Conservation (phyloP, 2,797 vertebrate genomes). For the Hippopotamyrus pictus region DNA sequence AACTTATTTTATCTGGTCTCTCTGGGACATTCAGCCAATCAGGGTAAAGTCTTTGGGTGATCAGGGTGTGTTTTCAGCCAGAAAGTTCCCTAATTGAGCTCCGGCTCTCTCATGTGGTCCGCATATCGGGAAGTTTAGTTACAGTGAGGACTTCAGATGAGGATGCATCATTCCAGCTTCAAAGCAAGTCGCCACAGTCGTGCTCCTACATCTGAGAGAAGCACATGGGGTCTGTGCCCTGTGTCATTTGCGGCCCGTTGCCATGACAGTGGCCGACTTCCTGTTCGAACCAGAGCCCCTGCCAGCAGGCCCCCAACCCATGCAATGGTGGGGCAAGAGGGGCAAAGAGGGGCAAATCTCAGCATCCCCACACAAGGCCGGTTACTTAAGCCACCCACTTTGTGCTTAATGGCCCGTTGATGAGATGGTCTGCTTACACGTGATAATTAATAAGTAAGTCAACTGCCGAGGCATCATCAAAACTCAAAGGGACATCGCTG, state of each 20-base stretch:
- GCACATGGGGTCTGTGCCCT: not conserved
- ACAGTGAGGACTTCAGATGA: not conserved
- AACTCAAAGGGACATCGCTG: not conserved
- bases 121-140: not conserved
- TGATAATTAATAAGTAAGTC: constrained; percentile 20
- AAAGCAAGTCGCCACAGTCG: not conserved
- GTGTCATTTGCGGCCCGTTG: not conserved
- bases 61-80: not conserved
- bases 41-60: not conserved
- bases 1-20: not conserved
- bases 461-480: not conserved
- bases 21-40: not conserved
- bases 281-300: not conserved
- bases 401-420: not conserved
- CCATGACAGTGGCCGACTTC: not conserved
- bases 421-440: constrained; percentile 10
- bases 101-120: not conserved
- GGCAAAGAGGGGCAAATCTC: not conserved
- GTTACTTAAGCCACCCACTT: not conserved
- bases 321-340: not conserved
- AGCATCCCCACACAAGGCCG: not conserved
- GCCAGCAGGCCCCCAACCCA: not conserved
- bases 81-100: not conserved
- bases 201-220: not conserved
- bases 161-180: not conserved